These are phyloP conservation scores for Exaiptasia diaphana DNA, from an alignment of 64 coral and sea anemone species.

Conservation along the genomic window DNA sequence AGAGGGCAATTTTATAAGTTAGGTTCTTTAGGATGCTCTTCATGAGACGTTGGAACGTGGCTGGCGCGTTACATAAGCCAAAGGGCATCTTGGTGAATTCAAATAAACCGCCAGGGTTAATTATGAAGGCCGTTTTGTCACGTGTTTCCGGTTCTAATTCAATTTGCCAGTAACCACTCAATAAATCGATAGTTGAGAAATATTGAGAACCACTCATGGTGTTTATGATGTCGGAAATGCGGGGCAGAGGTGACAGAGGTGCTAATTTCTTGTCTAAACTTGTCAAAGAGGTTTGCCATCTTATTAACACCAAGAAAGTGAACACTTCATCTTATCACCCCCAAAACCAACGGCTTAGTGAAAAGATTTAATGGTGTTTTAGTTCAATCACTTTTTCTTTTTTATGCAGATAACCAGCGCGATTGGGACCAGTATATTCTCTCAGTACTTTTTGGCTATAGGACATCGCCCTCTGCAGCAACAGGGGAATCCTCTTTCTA, in stretches of 20 bases:
- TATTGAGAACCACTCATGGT: background rate
- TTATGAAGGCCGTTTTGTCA: constrained; percentile 17
- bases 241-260: constrained; percentile 21
- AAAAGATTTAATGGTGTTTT: too few relatives aligned
- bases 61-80: background rate
- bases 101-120: constrained; percentile 22
- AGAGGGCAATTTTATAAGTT: background rate
- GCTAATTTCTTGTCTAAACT: constrained; percentile 1
- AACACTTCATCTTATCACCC: constrained; percentile 24
- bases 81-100: constrained; percentile 16
- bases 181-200: constrained; percentile 8
- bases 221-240: too few relatives aligned
- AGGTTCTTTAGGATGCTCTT: constrained; percentile 5
- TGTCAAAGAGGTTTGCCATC: background rate
- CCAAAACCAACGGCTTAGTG: too few relatives aligned
- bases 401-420: too few relatives aligned
- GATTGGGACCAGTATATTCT: constrained; percentile 6
- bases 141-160: background rate
- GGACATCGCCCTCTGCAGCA: background rate
- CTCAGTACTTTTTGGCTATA: background rate
- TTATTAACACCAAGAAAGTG: constrained; percentile 4
- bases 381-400: background rate
- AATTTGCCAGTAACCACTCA: constrained; percentile 17
- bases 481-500: background rate
- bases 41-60: constrained; percentile 37